phyloP scores from a whole-genome alignment of 2,797 vertebrate genomes.

The Emys orbicularis region DNA sequence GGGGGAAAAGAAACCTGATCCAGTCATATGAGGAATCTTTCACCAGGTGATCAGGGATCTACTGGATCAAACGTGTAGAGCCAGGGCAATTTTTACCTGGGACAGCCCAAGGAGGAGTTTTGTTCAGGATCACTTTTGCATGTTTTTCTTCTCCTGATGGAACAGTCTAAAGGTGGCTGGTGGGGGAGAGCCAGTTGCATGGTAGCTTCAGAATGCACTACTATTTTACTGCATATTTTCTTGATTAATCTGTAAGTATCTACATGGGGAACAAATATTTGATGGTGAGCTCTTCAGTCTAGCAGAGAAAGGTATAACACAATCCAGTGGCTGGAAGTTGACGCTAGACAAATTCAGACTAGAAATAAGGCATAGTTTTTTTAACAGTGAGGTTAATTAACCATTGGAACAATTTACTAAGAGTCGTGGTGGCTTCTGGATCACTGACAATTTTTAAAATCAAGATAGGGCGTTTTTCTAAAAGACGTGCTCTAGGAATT shows the following conservation, averaged over 20 bases:
- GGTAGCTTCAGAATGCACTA: background rate
- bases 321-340: background rate
- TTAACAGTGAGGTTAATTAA: background rate
- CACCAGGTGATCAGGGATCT: background rate
- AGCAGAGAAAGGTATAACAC: background rate
- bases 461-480: background rate
- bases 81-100: background rate
- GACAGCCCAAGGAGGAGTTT: background rate
- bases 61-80: background rate
- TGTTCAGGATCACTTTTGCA: background rate
- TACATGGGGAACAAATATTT: background rate
- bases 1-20: background rate
- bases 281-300: background rate
- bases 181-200: background rate
- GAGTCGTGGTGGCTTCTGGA: background rate
- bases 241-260: background rate
- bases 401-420: background rate
- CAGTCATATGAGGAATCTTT: background rate
- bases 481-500: background rate
- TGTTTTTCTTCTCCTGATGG: background rate
- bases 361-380: background rate
- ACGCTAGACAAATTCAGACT: background rate
- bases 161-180: background rate
- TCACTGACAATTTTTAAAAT: background rate
- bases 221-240: background rate